These are phyloP conservation scores for Pyrrhosoma nymphula DNA, from an alignment of 2,888 invertebrate genomes.

Conservation along the genomic window DNA sequence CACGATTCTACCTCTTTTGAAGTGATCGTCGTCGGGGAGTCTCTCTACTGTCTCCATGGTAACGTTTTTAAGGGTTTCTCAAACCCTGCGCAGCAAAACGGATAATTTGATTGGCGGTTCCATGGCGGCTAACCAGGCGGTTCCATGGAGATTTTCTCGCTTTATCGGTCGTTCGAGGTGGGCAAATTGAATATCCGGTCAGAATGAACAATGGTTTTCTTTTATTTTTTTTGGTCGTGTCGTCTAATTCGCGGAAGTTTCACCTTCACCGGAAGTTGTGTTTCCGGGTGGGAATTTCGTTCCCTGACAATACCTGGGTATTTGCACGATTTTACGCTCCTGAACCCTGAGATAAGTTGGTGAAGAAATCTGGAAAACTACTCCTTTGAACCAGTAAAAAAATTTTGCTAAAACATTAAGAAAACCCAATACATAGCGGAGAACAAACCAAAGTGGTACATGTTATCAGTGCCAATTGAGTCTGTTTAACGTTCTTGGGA, in stretches of 20 bases:
- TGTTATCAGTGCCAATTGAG: too few species aligned
- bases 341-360: too few species aligned
- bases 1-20: neutral
- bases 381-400: too few species aligned
- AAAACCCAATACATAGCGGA: too few species aligned
- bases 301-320: too few species aligned
- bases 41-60: neutral
- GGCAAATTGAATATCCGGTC: neutral
- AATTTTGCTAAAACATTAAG: too few species aligned
- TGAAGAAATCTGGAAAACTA: too few species aligned
- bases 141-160: conserved; percentile 15
- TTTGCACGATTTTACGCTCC: too few species aligned
- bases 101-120: neutral
- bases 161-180: neutral
- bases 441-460: too few species aligned
- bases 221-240: neutral
- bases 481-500: too few species aligned
- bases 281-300: neutral
- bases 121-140: neutral
- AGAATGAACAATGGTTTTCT: neutral
- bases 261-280: neutral
- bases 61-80: neutral
- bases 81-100: neutral
- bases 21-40: too few species aligned
- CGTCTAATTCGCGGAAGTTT: neutral